Percentiles rank a stretch among this genome's conserved stretches.
phyloP scores from a whole-genome alignment of 2,797 vertebrate species.

The Mus spretus region DNA sequence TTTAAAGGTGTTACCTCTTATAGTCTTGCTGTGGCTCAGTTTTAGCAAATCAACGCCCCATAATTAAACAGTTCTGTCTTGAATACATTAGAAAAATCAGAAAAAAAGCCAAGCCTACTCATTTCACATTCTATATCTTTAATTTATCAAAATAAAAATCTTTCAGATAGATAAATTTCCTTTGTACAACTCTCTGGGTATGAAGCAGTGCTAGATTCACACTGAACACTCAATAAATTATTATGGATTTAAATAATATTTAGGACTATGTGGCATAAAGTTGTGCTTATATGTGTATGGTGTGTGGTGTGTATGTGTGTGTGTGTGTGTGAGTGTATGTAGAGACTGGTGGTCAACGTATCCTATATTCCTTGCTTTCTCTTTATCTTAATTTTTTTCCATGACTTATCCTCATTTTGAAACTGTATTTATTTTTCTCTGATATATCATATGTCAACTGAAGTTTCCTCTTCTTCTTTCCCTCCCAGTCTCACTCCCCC shows the following conservation, averaged over 20 bases:
- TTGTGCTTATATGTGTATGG: neutral
- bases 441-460: neutral
- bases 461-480: neutral
- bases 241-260: neutral
- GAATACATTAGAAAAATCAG: neutral
- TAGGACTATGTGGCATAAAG: neutral
- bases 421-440: neutral
- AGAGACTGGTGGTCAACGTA: neutral
- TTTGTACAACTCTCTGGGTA: neutral
- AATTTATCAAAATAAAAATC: neutral
- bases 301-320: neutral
- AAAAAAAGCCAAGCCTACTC: neutral
- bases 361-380: neutral
- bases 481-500: neutral
- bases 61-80: neutral
- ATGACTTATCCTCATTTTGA: neutral
- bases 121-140: neutral
- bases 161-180: constrained; percentile 8
- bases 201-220: neutral
- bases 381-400: neutral
- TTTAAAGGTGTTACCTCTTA: neutral
- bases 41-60: neutral
- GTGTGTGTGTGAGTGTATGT: neutral
- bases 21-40: neutral
- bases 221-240: neutral